A percentile compares a stretch with the other conserved stretches of the same genome.
These are phyloP conservation scores for Coluber constrictor DNA, from an alignment of 2,797 vertebrate species.

Conservation along the genomic window DNA sequence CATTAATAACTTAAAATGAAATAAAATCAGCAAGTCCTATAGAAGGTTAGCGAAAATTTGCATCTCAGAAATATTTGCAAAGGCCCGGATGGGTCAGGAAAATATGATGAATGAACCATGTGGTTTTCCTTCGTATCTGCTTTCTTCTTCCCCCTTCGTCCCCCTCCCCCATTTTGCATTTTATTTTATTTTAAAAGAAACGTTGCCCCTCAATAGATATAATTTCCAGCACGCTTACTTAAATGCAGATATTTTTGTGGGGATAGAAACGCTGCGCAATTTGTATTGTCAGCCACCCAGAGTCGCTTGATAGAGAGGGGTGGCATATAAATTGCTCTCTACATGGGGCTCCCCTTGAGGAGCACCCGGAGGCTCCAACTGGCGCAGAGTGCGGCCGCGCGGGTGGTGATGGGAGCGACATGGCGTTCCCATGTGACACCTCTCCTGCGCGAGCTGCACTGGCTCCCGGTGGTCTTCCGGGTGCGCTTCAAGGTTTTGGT, in stretches of 20 bases:
- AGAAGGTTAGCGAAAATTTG: background rate
- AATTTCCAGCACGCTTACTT: background rate
- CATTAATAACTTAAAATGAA: background rate
- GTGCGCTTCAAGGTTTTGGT: no score
- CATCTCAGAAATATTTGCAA: background rate
- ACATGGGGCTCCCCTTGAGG: no score
- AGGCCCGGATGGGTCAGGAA: background rate
- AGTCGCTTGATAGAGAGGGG: background rate
- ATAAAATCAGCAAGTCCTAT: background rate
- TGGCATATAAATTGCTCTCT: no score
- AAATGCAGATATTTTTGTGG: background rate
- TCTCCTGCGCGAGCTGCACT: no score
- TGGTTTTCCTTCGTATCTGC: background rate
- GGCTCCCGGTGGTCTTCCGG: no score
- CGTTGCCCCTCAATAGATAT: background rate
- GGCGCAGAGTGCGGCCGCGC: no score
- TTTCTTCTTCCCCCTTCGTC: background rate
- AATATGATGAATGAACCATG: background rate
- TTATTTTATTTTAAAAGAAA: background rate
- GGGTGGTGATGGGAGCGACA: no score
- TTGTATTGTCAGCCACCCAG: background rate
- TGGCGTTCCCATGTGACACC: no score
- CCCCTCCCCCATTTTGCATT: rapidly evolving
- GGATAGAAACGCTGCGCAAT: background rate
- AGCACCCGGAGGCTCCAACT: no score